A percentile compares a stretch with the other conserved stretches of the same genome.
phyloP scores from a whole-genome alignment of 2,888 invertebrate genomes.

The Thyatira batis region DNA sequence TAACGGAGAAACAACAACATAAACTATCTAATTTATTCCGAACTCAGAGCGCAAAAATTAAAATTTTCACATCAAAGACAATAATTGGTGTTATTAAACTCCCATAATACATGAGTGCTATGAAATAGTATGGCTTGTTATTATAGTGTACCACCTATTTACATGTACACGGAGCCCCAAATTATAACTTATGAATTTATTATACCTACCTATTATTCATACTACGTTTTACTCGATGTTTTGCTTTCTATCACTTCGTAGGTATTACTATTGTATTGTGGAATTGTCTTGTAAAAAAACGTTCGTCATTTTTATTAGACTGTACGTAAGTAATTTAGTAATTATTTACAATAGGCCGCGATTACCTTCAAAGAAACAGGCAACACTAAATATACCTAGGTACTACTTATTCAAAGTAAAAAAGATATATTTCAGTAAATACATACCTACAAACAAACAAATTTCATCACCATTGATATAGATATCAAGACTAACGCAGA shows the following conservation, averaged over 20 bases:
- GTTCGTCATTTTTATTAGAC: no score
- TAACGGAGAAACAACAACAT: background rate
- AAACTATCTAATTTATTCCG: background rate
- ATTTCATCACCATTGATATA: background rate
- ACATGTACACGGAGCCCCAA: background rate
- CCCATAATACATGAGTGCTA: conserved; percentile 13
- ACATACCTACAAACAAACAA: background rate
- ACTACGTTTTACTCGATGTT: background rate
- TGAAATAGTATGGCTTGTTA: conserved; percentile 29
- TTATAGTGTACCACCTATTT: conserved; percentile 11
- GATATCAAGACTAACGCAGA: background rate
- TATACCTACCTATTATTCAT: background rate
- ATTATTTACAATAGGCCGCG: no score
- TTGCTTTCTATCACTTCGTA: no score
- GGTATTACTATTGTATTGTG: no score
- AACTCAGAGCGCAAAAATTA: background rate
- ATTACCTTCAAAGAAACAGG: no score
- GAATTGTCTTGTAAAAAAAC: no score
- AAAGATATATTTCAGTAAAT: no score
- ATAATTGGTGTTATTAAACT: conserved; percentile 3
- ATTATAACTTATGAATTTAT: conserved; percentile 1
- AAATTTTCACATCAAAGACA: background rate
- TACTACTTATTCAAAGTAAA: no score
- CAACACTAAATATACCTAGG: no score
- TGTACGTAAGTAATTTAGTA: no score